Evolutionary conservation across 2,888 invertebrate genomes (phyloP).

Genomic region (Cerceris ruficornis): DNA sequence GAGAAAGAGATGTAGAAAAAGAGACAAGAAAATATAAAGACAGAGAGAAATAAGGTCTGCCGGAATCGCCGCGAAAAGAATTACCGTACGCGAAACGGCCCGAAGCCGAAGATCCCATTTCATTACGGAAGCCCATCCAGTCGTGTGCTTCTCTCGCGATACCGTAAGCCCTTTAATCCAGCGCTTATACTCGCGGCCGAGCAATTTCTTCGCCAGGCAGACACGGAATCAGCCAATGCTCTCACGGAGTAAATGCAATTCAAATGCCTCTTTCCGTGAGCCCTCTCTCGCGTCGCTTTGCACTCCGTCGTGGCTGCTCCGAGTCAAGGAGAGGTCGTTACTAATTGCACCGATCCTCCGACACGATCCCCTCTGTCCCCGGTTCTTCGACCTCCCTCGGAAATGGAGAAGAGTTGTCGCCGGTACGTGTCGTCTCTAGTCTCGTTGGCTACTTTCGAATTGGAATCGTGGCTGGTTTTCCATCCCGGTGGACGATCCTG

Average conservation of each 20-base stretch:
- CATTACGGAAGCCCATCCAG: conserved; percentile 25
- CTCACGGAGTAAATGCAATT: conserved; percentile 55
- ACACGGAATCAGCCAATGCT: conserved; percentile 62
- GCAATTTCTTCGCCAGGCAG: conserved; percentile 50
- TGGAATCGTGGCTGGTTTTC: conserved; percentile 42
- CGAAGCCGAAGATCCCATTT: conserved; percentile 31
- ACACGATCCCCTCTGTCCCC: conserved; percentile 44
- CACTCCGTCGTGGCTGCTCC: conserved; percentile 24
- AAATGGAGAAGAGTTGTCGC: conserved; percentile 75
- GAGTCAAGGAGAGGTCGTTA: conserved; percentile 60
- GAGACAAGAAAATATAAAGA: neutral
- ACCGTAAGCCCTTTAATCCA: conserved; percentile 36
- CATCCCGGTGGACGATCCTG: neutral
- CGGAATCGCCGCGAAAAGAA: conserved; percentile 13
- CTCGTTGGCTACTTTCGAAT: conserved; percentile 31
- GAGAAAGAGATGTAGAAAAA: too few relatives aligned
- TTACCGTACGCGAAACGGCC: conserved; percentile 8
- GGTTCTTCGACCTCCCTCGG: conserved; percentile 43
- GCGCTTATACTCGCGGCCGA: conserved; percentile 31
- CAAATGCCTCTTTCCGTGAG: conserved; percentile 50
- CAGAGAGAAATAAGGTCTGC: neutral
- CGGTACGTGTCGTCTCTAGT: conserved; percentile 27
- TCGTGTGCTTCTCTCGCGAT: neutral
- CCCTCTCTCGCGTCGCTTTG: conserved; percentile 39
- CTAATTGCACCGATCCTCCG: conserved; percentile 64